These are phyloP conservation scores for Anthoptus insignis DNA, from an alignment of 2,888 invertebrate species.

Conservation along the genomic window DNA sequence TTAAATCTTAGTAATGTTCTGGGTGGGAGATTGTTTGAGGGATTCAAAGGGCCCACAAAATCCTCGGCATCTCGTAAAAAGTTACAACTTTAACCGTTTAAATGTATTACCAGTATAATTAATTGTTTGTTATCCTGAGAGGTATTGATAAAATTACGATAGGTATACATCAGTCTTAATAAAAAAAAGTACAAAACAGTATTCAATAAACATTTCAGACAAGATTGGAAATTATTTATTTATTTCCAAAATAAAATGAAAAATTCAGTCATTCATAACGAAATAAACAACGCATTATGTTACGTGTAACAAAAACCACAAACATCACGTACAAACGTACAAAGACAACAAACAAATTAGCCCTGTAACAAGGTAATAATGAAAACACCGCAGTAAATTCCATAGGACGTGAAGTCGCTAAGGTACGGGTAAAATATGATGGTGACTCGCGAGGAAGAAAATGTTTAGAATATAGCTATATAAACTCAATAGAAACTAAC, in stretches of 20 bases:
- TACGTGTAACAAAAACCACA: background rate
- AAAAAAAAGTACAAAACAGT: too few species aligned
- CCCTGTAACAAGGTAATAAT: conserved; percentile 30
- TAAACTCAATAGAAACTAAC: too few species aligned
- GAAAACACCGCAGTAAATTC: conserved; percentile 30
- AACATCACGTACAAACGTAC: background rate
- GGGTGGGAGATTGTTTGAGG: conserved; percentile 26
- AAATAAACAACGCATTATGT: background rate
- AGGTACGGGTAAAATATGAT: conserved; percentile 9
- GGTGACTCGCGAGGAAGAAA: conserved; percentile 8
- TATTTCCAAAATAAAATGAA: too few species aligned
- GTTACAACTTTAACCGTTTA: background rate
- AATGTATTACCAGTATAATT: too few species aligned
- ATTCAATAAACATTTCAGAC: too few species aligned
- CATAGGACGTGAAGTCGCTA: conserved; percentile 9
- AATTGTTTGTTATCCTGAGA: too few species aligned
- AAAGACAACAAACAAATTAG: conserved; percentile 30
- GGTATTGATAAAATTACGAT: too few species aligned
- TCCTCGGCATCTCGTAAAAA: conserved; percentile 5
- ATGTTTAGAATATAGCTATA: conserved; percentile 4
- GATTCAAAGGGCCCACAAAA: conserved; percentile 21
- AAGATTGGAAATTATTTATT: too few species aligned
- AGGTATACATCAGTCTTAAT: too few species aligned
- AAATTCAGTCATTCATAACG: too few species aligned
- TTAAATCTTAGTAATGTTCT: conserved; percentile 38